These are phyloP conservation scores for Meteorus cinctellus DNA, from an alignment of 2,888 invertebrate species.

Conservation along the genomic window DNA sequence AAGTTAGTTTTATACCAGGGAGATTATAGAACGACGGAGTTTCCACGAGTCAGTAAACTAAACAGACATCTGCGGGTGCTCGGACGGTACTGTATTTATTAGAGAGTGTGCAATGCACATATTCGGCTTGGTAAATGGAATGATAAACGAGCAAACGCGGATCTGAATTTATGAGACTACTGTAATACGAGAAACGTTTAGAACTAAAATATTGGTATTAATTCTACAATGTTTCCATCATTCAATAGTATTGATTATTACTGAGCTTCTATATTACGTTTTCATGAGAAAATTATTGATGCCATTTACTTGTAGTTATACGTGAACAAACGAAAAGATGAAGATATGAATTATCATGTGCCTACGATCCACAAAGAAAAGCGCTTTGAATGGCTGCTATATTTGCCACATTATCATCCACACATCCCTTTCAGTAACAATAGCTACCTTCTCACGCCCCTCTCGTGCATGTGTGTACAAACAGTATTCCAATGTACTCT, in stretches of 20 bases:
- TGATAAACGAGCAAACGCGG: neutral
- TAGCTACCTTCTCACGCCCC: neutral
- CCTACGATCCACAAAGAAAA: neutral
- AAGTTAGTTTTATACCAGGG: slow-evolving; percentile 38
- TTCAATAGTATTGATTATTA: neutral
- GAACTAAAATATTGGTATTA: neutral
- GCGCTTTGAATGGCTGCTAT: neutral
- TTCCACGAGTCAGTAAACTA: slow-evolving; percentile 23
- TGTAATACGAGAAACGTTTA: neutral
- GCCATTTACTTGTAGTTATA: neutral
- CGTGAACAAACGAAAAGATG: neutral
- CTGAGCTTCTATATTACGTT: neutral
- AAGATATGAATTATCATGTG: neutral
- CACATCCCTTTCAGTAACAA: neutral
- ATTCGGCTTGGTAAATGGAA: neutral
- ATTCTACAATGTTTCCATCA: neutral
- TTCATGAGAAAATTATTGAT: neutral
- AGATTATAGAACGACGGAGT: slow-evolving; percentile 33
- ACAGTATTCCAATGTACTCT: neutral
- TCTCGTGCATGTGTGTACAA: neutral
- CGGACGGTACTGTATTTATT: slow-evolving; percentile 23
- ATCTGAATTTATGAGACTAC: neutral
- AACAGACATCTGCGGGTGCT: slow-evolving; percentile 37
- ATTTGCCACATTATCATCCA: slow-evolving; percentile 4
- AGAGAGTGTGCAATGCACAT: neutral